Conservation (phyloP, 1,140 invertebrate species). For the Formica selysi region DNA sequence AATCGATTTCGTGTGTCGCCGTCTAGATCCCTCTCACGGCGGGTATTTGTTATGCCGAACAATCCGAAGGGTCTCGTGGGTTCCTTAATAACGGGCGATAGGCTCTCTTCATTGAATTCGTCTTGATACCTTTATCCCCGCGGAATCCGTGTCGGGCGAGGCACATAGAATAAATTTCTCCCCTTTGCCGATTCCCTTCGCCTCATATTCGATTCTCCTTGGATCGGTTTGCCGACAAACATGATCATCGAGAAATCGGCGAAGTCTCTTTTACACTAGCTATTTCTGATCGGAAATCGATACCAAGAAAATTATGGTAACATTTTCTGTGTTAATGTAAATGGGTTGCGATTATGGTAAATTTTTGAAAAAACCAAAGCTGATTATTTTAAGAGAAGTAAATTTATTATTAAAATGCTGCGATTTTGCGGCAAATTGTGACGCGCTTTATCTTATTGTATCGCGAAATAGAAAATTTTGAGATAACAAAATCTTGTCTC, state of each 20-base stretch:
- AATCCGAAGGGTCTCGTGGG: slow-evolving; percentile 56
- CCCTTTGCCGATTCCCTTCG: slow-evolving; percentile 11
- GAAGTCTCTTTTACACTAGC: slow-evolving; percentile 5
- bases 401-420: slow-evolving; percentile 3
- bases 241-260: slow-evolving; percentile 25
- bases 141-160: slow-evolving; percentile 54
- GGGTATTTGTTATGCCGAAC: slow-evolving; percentile 65
- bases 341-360: not conserved
- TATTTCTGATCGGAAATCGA: slow-evolving; percentile 55
- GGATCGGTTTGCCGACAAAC: slow-evolving; percentile 32
- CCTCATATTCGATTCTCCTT: slow-evolving; percentile 57
- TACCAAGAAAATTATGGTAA: slow-evolving; percentile 56
- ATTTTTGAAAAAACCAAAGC: not conserved
- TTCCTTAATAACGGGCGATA: slow-evolving; percentile 73
- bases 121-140: slow-evolving; percentile 73
- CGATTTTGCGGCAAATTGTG: not conserved
- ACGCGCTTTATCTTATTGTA: not conserved
- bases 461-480: not conserved
- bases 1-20: slow-evolving; percentile 66
- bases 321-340: slow-evolving; percentile 35
- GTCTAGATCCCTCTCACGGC: slow-evolving; percentile 34
- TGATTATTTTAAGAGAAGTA: not conserved
- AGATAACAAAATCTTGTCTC: not conserved
- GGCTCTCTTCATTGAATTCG: slow-evolving; percentile 76
- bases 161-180: slow-evolving; percentile 68